Evolutionary conservation across 2,888 invertebrate species (phyloP).

Genomic region (Antheraea yamamai): DNA sequence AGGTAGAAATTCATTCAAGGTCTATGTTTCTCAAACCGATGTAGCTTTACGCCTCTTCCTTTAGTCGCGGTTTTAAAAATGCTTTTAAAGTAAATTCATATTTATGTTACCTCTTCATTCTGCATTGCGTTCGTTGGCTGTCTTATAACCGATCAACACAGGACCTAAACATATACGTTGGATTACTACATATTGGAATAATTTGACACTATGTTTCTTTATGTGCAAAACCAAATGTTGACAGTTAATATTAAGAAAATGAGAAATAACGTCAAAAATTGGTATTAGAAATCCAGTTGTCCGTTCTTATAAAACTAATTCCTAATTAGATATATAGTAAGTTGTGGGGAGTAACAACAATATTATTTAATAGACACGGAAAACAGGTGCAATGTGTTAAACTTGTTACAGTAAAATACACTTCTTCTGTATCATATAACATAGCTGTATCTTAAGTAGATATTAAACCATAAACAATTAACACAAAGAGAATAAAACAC

Average conservation of each 20-base stretch:
- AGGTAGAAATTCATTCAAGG: neutral
- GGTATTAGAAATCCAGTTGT: neutral
- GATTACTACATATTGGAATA: too few species aligned
- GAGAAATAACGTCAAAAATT: neutral
- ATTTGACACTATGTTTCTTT: too few species aligned
- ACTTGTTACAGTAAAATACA: neutral
- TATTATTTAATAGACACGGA: neutral
- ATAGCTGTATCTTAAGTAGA: neutral
- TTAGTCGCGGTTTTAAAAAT: neutral
- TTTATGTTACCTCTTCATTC: neutral
- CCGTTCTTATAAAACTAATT: neutral
- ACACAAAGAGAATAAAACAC: conserved; percentile 16
- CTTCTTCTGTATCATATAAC: neutral
- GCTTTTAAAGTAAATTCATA: neutral
- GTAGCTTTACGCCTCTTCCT: neutral
- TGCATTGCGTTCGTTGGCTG: neutral
- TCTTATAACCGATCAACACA: neutral
- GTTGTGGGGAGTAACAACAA: neutral
- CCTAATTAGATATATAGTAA: neutral
- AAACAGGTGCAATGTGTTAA: neutral
- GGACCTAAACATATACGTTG: neutral
- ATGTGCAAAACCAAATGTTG: too few species aligned
- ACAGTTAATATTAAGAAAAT: neutral
- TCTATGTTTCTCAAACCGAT: neutral
- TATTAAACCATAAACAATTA: neutral